Base-by-base conservation (phyloP, 2,888 invertebrate species). In the Drosophila meridiana region DNA sequence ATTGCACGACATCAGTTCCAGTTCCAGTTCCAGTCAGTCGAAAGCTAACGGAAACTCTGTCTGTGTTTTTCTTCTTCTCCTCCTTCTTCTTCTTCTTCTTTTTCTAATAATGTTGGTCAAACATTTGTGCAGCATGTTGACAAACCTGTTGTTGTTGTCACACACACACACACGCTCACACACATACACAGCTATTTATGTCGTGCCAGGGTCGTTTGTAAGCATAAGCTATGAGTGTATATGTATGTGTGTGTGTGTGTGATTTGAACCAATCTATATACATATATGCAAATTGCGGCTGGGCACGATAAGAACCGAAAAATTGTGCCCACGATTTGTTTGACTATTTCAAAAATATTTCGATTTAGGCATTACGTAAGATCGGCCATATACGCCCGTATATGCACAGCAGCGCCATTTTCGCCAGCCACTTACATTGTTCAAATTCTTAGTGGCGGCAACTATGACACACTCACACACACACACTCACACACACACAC, bases 401-500 rank as follows among this genome's bases (percentile, higher is more conserved):
- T 34, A 50, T 62, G 32, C 26, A 47, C n/a, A 47, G 28, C 38
- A 30, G 34, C 28, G 43, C 45, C 34, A 30, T 63, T 32, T 43
- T 36, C 28, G n/a, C 28, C 43, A 52, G 42, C 58, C 47, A 30
- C 20, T 56, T 42, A 73, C 67, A 80, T 68, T 84, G 71, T 69
- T 74, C 58, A 52, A 34, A 55, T 32, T n/a, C 4, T 20, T 57
- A 52, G 52, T 53, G 72, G 55, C 82, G 77, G 66, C 75, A 79
- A 68, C 60, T 73, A 70, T 85, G 82, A 75, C 83, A 85, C 76
- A 75, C 82, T 82, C 75, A 75, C 85, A 82, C 72, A 71, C 82
- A 84, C 74, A 72, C 85, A 82, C 72, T 69, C 82, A 84, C 74
- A 72, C 82, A 84, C 74, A 74, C 84, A 84, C 75, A 75, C 85